Conservation (phyloP, 2,888 invertebrate genomes). For the Pristionchus exspectatus region DNA sequence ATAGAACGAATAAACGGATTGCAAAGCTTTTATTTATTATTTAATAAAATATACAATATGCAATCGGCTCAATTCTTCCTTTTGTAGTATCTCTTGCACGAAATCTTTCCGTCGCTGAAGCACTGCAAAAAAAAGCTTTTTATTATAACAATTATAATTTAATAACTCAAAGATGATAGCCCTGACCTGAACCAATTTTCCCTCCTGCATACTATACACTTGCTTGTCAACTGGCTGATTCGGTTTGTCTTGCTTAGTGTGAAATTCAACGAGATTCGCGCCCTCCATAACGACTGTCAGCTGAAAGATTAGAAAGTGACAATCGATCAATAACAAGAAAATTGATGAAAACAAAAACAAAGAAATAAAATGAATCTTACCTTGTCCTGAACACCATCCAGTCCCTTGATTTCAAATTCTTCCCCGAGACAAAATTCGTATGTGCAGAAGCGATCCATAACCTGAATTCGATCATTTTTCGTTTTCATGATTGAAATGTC, state of each 20-base stretch:
- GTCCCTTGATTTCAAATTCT: background rate
- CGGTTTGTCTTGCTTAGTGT: background rate
- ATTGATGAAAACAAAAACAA: background rate
- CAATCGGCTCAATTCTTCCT: background rate
- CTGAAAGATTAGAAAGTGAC: background rate
- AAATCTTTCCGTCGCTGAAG: background rate
- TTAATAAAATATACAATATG: too few species aligned
- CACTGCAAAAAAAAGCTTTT: background rate
- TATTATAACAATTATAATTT: background rate
- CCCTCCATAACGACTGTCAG: background rate
- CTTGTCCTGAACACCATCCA: background rate
- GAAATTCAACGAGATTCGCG: background rate
- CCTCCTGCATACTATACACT: background rate
- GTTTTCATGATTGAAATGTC: too few species aligned
- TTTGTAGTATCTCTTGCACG: background rate
- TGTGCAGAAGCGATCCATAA: background rate
- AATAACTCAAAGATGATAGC: background rate
- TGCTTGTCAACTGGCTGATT: conserved; percentile 15
- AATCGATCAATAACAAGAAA: background rate
- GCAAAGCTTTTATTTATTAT: too few species aligned
- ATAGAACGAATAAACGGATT: too few species aligned
- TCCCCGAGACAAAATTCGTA: background rate
- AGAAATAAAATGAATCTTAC: background rate
- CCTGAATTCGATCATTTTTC: background rate
- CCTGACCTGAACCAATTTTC: background rate